Percentiles rank a stretch among this genome's conserved stretches.
Conservation (phyloP, 2,888 invertebrate species). For the Phaedon cochleariae region DNA sequence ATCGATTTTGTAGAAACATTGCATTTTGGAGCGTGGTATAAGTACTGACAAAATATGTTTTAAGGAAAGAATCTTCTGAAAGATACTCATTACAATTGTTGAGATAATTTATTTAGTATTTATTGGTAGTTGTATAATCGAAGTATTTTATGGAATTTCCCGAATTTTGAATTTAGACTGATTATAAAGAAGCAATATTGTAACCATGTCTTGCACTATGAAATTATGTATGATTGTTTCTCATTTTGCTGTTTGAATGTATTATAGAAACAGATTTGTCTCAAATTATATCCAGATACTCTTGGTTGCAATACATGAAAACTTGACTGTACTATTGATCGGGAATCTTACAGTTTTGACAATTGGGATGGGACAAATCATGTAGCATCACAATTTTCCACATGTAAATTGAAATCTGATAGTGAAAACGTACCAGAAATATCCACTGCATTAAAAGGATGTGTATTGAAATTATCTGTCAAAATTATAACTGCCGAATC, state of each 20-base stretch:
- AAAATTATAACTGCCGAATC: too few species aligned
- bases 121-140: conserved; percentile 45
- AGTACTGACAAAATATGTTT: conserved; percentile 43
- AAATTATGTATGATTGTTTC: conserved; percentile 37
- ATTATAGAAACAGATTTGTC: conserved; percentile 31
- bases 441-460: neutral
- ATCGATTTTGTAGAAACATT: conserved; percentile 38
- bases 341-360: neutral
- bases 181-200: conserved; percentile 59
- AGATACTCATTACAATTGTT: conserved; percentile 55
- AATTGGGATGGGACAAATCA: neutral
- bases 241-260: conserved; percentile 38
- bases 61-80: conserved; percentile 45
- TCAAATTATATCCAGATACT: conserved; percentile 12
- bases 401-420: neutral
- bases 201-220: conserved; percentile 47
- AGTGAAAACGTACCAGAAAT: neutral
- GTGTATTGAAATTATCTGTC: conserved; percentile 9
- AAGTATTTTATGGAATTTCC: conserved; percentile 54
- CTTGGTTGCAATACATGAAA: conserved; percentile 8
- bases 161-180: conserved; percentile 61
- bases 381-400: neutral
- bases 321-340: neutral
- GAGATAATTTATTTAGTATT: conserved; percentile 50
- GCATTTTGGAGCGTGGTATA: conserved; percentile 41